Evolutionary conservation across 2,888 invertebrate genomes (phyloP).

Genomic region (Coelinius sp.): DNA sequence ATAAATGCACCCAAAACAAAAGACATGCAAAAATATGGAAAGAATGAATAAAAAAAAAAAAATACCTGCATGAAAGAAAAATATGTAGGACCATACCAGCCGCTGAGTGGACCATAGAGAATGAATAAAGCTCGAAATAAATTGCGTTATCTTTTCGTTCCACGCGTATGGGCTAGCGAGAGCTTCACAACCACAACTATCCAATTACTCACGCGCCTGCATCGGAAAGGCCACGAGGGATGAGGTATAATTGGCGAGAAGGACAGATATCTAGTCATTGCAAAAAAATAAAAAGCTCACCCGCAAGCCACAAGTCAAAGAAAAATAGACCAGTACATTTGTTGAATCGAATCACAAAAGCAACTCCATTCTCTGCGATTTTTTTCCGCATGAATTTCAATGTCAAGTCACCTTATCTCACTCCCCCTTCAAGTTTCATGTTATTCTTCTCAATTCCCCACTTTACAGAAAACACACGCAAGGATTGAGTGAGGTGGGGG

Average conservation of each 20-base stretch:
- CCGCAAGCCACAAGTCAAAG: neutral
- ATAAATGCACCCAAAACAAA: constrained; percentile 19
- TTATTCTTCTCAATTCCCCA: neutral
- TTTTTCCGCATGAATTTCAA: neutral
- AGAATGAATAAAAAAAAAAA: constrained; percentile 40
- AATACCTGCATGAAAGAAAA: constrained; percentile 34
- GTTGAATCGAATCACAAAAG: no score
- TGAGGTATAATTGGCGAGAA: neutral
- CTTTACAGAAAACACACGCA: constrained; percentile 3
- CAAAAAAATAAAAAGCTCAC: neutral
- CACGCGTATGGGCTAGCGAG: constrained; percentile 62
- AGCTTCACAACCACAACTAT: constrained; percentile 51
- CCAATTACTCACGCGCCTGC: constrained; percentile 49
- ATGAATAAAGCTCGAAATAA: constrained; percentile 66
- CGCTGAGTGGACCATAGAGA: constrained; percentile 50
- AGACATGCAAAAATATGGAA: constrained; percentile 21
- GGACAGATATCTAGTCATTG: constrained; percentile 36
- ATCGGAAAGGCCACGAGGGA: constrained; percentile 30
- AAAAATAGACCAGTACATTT: neutral
- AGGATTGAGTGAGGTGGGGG: neutral
- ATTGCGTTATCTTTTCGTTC: constrained; percentile 69
- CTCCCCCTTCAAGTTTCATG: neutral
- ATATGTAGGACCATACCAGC: constrained; percentile 40
- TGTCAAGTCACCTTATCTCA: neutral
- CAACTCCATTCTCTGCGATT: no score